phyloP scores from a whole-genome alignment of 1,140 invertebrate species.

The Ditylenchus dipsaci region DNA sequence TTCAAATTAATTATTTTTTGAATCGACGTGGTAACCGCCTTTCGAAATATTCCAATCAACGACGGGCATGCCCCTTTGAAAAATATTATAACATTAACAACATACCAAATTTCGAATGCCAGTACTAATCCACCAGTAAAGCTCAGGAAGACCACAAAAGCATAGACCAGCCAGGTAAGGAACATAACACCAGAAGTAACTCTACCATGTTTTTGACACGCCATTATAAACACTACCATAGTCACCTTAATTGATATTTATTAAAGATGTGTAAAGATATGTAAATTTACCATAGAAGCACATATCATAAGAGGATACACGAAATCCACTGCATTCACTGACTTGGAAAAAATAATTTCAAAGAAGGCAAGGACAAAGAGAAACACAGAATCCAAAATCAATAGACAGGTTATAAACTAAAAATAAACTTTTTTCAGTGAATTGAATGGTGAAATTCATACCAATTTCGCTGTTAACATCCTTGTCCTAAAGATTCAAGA shows the following conservation, averaged over 20 bases:
- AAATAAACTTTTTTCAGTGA: constrained; percentile 13
- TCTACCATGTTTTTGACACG: constrained; percentile 39
- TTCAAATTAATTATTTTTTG: no score
- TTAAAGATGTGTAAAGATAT: constrained; percentile 5
- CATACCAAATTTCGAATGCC: constrained; percentile 5
- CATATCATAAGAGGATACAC: constrained; percentile 45
- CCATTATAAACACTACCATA: constrained; percentile 43
- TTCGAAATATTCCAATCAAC: no score
- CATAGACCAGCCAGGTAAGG: constrained; percentile 48
- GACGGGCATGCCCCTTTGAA: no score
- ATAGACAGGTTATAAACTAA: constrained; percentile 41
- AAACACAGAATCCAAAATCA: constrained; percentile 36
- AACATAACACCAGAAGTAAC: constrained; percentile 50
- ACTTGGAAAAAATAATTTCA: constrained; percentile 24
- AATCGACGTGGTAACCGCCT: no score
- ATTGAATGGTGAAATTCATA: constrained; percentile 17
- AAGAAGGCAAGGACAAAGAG: constrained; percentile 35
- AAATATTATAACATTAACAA: not conserved
- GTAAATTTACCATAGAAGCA: constrained; percentile 34
- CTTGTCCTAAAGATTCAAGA: constrained; percentile 12
- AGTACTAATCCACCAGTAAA: constrained; percentile 39
- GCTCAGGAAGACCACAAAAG: constrained; percentile 50
- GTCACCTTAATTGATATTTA: constrained; percentile 22
- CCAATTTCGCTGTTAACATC: constrained; percentile 40
- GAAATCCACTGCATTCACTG: constrained; percentile 36